phyloP scores from a whole-genome alignment of 2,113 vertebrate species.

The Istiophorus platypterus region DNA sequence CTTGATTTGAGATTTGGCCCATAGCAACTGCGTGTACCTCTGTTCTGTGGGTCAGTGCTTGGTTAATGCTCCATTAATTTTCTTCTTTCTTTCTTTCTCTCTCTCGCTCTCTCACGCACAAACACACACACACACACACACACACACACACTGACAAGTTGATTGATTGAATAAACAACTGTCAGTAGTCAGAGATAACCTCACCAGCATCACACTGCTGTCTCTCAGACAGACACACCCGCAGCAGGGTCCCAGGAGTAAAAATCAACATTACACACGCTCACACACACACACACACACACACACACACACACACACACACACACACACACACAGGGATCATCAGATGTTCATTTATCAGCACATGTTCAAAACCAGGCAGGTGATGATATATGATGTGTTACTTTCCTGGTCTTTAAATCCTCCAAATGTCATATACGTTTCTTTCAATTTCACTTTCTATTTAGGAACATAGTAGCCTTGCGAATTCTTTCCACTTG shows the following conservation, averaged over 20 bases:
- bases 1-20: constrained; percentile 77
- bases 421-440: background rate
- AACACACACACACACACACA: constrained; percentile 83
- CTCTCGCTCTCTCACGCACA: constrained; percentile 50
- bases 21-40: constrained; percentile 83
- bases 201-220: constrained; percentile 77
- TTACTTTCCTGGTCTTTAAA: constrained; percentile 39
- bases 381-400: constrained; percentile 58
- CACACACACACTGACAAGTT: constrained; percentile 86
- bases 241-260: constrained; percentile 68
- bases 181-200: constrained; percentile 87
- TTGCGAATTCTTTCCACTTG: background rate
- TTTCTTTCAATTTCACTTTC: background rate
- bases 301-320: constrained; percentile 40
- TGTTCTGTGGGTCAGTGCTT: constrained; percentile 97
- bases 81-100: constrained; percentile 87
- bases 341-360: constrained; percentile 70
- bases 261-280: constrained; percentile 56
- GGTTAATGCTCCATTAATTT: constrained; percentile 99
- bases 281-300: constrained; percentile 62
- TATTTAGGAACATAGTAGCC: background rate
- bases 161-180: constrained; percentile 98
- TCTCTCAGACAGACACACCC: constrained; percentile 51
- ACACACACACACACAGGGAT: constrained; percentile 31
- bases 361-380: constrained; percentile 40